Base-by-base conservation (phyloP, 2,113 vertebrate genomes). In the Leucosticte australis region DNA sequence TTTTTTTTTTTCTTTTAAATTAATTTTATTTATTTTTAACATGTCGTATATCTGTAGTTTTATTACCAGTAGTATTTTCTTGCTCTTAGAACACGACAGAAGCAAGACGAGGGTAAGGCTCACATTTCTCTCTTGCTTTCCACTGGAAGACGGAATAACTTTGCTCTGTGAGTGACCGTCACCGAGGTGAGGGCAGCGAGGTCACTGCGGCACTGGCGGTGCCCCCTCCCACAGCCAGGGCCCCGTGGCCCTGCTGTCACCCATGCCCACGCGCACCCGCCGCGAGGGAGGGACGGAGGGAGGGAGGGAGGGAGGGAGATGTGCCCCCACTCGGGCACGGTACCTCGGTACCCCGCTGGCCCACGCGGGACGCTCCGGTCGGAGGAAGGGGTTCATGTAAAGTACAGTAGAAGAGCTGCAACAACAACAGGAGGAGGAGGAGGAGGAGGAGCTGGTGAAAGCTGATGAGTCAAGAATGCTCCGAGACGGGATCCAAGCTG, bases 61-160 rank as follows among this genome's bases (percentile, higher is more conserved):
- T 39, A 96, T 97, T 46, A 96, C 97, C 98, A 98, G 98, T 98
- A 98, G 97, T 98, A 98, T 89, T 96, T 95, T 87, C 96, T 97
- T 85, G 96, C 97, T 96, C 95, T 95, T 94, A 96, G 95, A 96
- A 97, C 92, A 95, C 2, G 89, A 97, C 94, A 97, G 97, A 83
- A 95, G 96, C 95, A 95, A 96, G 91, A 89, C 35, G 74, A 97
- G 24, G 93, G 91, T 57, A 81, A 96, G 97, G 97, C 96, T 88
- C 76, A 85, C 91, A 44, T 49, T 70, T 82, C 83, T 94, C 93
- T 73, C 94, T 89, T 52, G 73, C 81, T 96, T 95, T 91, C 59
- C 63, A 74, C 92, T 97, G 97, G 97, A 97, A 97, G 98, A 97
- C 97, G 69, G 84, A 83, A 57, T 70, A 65, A 86, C 83, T 95